A percentile compares a stretch with the other conserved stretches of the same genome.
Conservation (phyloP, 92 coral and sea anemone species). For the Galaxea fascicularis region DNA sequence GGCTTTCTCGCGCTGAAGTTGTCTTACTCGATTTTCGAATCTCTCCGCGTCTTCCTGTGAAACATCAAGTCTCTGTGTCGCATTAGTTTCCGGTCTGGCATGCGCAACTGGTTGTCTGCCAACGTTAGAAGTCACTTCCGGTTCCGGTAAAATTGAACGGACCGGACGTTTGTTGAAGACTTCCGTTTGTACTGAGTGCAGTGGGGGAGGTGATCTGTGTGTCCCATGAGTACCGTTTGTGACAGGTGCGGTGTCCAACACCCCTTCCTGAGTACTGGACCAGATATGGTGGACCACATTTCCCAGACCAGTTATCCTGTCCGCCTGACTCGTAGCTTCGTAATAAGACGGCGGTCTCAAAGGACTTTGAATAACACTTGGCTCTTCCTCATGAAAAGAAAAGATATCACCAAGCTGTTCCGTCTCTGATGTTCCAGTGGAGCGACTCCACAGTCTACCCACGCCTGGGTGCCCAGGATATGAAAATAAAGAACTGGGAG, state of each 20-base stretch:
- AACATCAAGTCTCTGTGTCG: conserved; percentile 49
- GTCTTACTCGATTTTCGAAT: conserved; percentile 75
- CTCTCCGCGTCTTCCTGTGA: conserved; percentile 69
- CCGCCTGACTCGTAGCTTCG: conserved; percentile 79
- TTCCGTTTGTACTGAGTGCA: conserved; percentile 70
- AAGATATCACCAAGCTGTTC: conserved; percentile 68
- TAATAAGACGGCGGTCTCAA: conserved; percentile 85
- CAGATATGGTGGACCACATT: conserved; percentile 67
- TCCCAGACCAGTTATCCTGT: conserved; percentile 53
- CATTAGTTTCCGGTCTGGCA: conserved; percentile 55
- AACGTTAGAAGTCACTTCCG: conserved; percentile 36
- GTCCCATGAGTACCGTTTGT: conserved; percentile 51
- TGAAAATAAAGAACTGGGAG: conserved; percentile 77
- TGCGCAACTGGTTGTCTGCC: conserved; percentile 70
- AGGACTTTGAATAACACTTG: conserved; percentile 70
- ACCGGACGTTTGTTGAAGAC: conserved; percentile 22
- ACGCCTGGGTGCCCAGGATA: conserved; percentile 65
- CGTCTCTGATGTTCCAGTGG: conserved; percentile 60
- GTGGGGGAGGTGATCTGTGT: conserved; percentile 66
- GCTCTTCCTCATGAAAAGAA: conserved; percentile 88
- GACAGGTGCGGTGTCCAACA: conserved; percentile 42
- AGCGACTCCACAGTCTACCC: conserved; percentile 69
- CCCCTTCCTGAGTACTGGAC: conserved; percentile 46
- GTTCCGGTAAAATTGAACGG: conserved; percentile 45
- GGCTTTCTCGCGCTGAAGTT: conserved; percentile 75